Conservation (phyloP, 2,888 invertebrate species). For the Blera fallax region DNA sequence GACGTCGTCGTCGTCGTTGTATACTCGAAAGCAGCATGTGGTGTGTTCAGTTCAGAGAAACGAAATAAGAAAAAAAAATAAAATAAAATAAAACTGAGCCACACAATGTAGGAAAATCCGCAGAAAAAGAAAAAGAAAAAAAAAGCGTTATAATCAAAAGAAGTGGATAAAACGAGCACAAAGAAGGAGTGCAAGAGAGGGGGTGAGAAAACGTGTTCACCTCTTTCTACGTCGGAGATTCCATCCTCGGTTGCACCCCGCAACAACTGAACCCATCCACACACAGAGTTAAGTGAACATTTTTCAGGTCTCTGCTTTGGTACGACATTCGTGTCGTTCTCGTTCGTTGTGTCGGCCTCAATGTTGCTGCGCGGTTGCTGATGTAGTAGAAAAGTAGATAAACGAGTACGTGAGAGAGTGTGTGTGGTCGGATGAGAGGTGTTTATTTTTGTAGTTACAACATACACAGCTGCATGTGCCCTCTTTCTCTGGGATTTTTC, state of each 20-base stretch:
- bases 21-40: conserved; percentile 42
- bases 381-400: not conserved
- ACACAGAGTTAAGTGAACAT: conserved; percentile 42
- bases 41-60: conserved; percentile 38
- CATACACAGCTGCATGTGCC: not conserved
- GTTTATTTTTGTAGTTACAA: not conserved
- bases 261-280: conserved; percentile 6
- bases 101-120: conserved; percentile 59
- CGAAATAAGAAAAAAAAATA: not conserved
- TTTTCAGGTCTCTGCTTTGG: conserved; percentile 47
- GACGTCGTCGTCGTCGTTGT: conserved; percentile 37
- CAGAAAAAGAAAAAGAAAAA: conserved; percentile 48
- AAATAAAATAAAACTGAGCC: conserved; percentile 14
- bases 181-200: not conserved
- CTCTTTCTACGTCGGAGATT: conserved; percentile 70
- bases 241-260: conserved; percentile 57
- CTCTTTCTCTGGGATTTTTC: conserved; percentile 2
- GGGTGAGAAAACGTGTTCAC: conserved; percentile 63
- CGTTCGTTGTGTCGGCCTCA: conserved; percentile 10
- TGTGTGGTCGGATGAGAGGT: not conserved
- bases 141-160: conserved; percentile 29
- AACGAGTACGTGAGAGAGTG: not conserved
- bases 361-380: conserved; percentile 16
- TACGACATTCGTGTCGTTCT: conserved; percentile 28
- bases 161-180: conserved; percentile 45